Evolutionary conservation across 1,140 invertebrate genomes (phyloP).

Genomic region (Zaprionus taronus): DNA sequence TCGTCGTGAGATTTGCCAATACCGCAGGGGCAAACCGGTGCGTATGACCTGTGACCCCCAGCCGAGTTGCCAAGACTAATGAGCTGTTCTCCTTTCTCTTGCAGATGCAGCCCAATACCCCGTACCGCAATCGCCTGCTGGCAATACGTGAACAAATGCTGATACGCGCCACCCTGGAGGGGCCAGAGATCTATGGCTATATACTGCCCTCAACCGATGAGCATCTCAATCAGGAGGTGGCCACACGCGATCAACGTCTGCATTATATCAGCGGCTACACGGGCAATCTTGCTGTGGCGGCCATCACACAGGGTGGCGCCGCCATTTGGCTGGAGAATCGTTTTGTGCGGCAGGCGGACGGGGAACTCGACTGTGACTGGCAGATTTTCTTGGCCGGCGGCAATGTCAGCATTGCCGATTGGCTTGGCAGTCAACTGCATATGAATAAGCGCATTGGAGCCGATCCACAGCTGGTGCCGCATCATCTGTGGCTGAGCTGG

Average conservation of each 20-base stretch:
- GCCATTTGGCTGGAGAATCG: conserved; percentile 95
- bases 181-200: conserved; percentile 89
- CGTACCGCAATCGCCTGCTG: conserved; percentile 85
- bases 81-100: background rate
- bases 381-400: conserved; percentile 90
- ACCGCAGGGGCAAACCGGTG: conserved; percentile 70
- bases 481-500: conserved; percentile 87
- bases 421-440: conserved; percentile 88
- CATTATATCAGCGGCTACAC: conserved; percentile 94
- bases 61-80: background rate
- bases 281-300: conserved; percentile 91
- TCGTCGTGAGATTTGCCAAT: conserved; percentile 73
- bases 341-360: conserved; percentile 91
- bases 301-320: conserved; percentile 91
- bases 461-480: conserved; percentile 91
- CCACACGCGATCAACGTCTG: conserved; percentile 91
- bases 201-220: conserved; percentile 92
- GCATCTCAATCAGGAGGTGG: conserved; percentile 90
- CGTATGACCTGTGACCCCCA: conserved; percentile 14
- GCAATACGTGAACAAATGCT: conserved; percentile 89
- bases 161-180: conserved; percentile 87
- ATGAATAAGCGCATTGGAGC: conserved; percentile 90
- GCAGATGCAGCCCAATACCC: conserved; percentile 71
- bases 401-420: conserved; percentile 87
- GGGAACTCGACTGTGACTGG: conserved; percentile 92